These are phyloP conservation scores for Oreochromis niloticus DNA, from an alignment of 2,113 vertebrate species.

Conservation along the genomic window DNA sequence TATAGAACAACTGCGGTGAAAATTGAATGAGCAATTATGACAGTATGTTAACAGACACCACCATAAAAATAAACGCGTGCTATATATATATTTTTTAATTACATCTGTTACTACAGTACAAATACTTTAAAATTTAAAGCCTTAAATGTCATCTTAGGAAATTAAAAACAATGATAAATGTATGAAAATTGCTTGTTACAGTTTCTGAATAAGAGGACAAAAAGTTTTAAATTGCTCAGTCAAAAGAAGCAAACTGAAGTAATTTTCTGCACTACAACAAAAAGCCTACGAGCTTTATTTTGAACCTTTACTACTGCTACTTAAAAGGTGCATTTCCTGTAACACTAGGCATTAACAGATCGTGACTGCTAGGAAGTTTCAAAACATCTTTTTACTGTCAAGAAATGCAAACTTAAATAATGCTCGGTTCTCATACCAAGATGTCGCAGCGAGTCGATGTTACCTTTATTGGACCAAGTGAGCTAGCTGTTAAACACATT, in stretches of 20 bases:
- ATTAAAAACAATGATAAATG: background rate
- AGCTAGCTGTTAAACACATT: background rate
- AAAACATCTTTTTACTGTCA: background rate
- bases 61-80: accelerated
- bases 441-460: background rate
- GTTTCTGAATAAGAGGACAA: background rate
- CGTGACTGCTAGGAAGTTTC: background rate
- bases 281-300: background rate
- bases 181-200: background rate
- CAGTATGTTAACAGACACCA: background rate
- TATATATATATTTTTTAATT: background rate
- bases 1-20: background rate
- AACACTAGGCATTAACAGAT: background rate
- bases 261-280: background rate
- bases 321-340: background rate
- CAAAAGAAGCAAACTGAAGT: background rate
- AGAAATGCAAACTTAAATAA: accelerated
- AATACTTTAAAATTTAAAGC: background rate
- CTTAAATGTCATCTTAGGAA: background rate
- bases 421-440: background rate
- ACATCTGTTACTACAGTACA: background rate
- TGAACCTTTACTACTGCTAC: background rate
- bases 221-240: background rate
- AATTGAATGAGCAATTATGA: background rate
- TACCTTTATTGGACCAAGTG: background rate